Evolutionary conservation across 2,797 vertebrate species (phyloP).

Genomic region (Merluccius polli): DNA sequence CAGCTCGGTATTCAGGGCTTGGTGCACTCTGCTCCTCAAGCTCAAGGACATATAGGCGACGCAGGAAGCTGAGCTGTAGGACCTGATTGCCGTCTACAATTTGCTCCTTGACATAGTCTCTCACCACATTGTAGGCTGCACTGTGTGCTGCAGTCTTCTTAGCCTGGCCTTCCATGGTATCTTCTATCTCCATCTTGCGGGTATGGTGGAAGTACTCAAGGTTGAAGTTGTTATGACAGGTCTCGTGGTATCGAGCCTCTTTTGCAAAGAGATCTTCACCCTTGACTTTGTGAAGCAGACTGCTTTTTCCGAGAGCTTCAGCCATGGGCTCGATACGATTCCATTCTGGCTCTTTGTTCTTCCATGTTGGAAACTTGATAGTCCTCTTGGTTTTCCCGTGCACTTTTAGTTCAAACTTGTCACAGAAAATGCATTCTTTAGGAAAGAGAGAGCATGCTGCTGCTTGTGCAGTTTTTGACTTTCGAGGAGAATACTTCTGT

Average conservation of each 20-base stretch:
- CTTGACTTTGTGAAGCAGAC: background rate
- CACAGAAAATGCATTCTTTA: slow-evolving; percentile 9
- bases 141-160: slow-evolving; percentile 6
- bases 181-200: slow-evolving; percentile 4
- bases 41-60: slow-evolving; percentile 3
- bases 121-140: slow-evolving; percentile 7
- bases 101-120: background rate
- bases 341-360: slow-evolving; percentile 9
- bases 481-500: background rate
- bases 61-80: slow-evolving; percentile 7
- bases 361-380: background rate
- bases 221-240: background rate
- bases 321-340: slow-evolving; percentile 3
- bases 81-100: slow-evolving; percentile 4
- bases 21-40: slow-evolving; percentile 6
- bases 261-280: slow-evolving; percentile 1
- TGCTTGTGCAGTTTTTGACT: background rate
- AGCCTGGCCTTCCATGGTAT: background rate
- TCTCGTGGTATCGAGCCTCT: background rate
- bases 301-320: slow-evolving; percentile 7
- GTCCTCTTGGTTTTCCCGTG: slow-evolving; percentile 2
- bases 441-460: slow-evolving; percentile 1
- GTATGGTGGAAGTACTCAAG: slow-evolving; percentile 3
- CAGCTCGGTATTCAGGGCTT: background rate
- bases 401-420: slow-evolving; percentile 2